Base-by-base conservation (phyloP, 2,888 invertebrate species). In the Plutella xylostella region DNA sequence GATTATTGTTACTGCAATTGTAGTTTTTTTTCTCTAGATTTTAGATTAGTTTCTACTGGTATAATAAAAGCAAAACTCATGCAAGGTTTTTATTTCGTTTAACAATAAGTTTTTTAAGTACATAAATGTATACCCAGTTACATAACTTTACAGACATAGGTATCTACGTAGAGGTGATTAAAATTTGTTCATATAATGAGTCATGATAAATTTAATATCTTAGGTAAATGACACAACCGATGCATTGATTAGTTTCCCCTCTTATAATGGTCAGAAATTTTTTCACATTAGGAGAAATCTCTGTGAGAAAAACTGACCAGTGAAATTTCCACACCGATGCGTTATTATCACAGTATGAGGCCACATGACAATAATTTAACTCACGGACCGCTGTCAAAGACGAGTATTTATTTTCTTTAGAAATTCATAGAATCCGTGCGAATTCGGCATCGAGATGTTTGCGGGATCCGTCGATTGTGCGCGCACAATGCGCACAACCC, bases 401-500 rank as follows among this genome's bases (percentile, higher is more conserved):
- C 12, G 56, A 53, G 55, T 61, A 64, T 67, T 63, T 65, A 66
- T 67, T 70, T 68, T 69, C 65, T 66, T 67, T 63, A 58, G 46
- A 59, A 66, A 67, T 68, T 67, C 64, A 66, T 51, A 57, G 67
- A 69, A 68, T 56, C 50, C 42, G 45, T 55, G 56, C 54, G 59
- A 57, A 62, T 61, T 46, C 48, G 43, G 51, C 43, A 55, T 60
- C 55, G 61, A 63, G 56, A 53, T 65, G 61, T 63, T 63, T 64
- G 57, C 60, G 56, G 57, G 58, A 47, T 45, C 41, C 45, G 55
- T 51, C 57, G 55, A 53, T 60, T 57, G 56, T 61, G 50, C 43
- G 47, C 7, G 52, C 51, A 70, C 71, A 71, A 71, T 57, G 55
- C 51, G 43, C 48, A 55, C 61, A 77, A 72, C 76, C 76, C 73